Evolutionary conservation across 2,888 invertebrate species (phyloP), one percentile per base, ranked within the genome.

Genomic region (Cetonia aurata): DNA sequence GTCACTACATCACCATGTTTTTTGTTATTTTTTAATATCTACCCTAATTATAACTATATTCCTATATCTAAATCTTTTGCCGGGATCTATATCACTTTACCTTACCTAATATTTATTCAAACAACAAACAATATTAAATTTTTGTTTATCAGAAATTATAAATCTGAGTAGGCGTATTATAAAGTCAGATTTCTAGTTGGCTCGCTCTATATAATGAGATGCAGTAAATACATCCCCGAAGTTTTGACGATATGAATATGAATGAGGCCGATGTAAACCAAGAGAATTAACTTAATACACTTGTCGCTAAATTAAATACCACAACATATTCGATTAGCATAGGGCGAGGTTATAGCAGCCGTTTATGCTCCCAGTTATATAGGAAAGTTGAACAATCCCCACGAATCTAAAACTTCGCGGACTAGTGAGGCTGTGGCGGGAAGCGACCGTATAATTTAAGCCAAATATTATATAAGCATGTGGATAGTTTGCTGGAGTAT

Each of bases 281-380:
- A 19, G 6, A 44, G 17, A 59, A 59, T 59, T 59, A 59, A 25
- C 17, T 12, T 59, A 59, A 59, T 59, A 59, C 59, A 59, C 44
- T 59, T 59, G 59, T 25, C 46, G n/a, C 44, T 59, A 59, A 59
- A 59, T 59, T 59, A 59, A 59, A 59, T 59, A 59, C 42, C 19
- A 31, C n/a, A 59, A 42, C 44, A 59, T 46, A 59, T 59, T 59
- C 25, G 59, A 59, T 59, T 59, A 59, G 25, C 59, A 19, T 25
- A 44, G 19, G 25, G 44, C 46, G n/a, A 44, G 59, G 46, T 59
- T 59, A 19, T 59, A 44, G 17, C 44, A 59, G 44, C 46, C 25
- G n/a, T 42, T n/a, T 59, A 46, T 44, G 44, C 44, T 44, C 17
- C 59, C 10, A 59, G 44, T 41, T 44, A 42, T n/a, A 44, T 37